Percentiles rank a stretch among this genome's conserved stretches.
Conservation (phyloP, 2,113 vertebrate species). For the Burhinus oedicnemus region DNA sequence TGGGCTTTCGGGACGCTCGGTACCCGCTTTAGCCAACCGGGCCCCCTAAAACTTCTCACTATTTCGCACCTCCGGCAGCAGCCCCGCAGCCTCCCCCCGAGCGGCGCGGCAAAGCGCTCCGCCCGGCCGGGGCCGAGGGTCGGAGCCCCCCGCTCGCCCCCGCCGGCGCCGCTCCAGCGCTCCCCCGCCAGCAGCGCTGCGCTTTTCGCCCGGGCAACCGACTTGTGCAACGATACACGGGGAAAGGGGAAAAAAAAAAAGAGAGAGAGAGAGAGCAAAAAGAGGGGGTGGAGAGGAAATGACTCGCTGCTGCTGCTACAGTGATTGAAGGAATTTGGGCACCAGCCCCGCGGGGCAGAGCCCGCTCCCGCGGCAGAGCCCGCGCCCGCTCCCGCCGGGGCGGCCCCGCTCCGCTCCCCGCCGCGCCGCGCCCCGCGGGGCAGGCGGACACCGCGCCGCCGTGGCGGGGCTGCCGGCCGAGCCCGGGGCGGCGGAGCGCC, state of each 20-base stretch:
- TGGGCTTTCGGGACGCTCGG: not conserved
- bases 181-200: conserved; percentile 36
- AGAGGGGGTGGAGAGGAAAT: conserved; percentile 52
- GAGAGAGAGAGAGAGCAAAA: not conserved
- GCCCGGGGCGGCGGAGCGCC: not conserved
- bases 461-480: not conserved
- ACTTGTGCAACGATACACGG: conserved; percentile 53
- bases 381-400: not conserved
- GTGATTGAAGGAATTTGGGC: conserved; percentile 67
- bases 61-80: not conserved
- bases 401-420: not conserved
- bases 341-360: not conserved
- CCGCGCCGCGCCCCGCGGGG: too few species aligned
- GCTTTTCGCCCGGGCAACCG: conserved; percentile 59
- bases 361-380: not conserved
- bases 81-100: not conserved
- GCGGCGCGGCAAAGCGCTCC: too few species aligned
- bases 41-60: not conserved
- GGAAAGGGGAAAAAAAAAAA: not conserved
- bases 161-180: conserved; percentile 54
- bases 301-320: conserved; percentile 57
- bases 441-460: not conserved
- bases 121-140: too few species aligned
- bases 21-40: not conserved
- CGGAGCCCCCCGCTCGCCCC: not conserved